Evolutionary conservation across 2,888 invertebrate genomes (phyloP).

Genomic region (Cecidostiba fungosa): DNA sequence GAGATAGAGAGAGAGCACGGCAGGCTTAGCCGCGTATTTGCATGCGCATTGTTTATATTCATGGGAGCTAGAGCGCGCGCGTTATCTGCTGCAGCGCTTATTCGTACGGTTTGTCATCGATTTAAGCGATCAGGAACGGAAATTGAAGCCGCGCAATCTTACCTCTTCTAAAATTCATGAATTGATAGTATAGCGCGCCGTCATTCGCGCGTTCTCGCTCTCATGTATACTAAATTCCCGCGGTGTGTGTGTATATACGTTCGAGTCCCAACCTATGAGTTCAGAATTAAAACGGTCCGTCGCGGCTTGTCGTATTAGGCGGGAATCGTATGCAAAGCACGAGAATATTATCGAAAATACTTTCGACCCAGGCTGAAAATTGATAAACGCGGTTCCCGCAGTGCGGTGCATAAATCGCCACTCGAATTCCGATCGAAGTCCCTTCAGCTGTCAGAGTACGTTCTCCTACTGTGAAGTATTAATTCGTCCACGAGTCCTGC

Average conservation of each 20-base stretch:
- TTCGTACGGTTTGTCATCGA: conserved; percentile 34
- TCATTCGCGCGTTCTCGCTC: background rate
- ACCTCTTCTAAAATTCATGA: conserved; percentile 53
- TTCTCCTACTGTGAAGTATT: background rate
- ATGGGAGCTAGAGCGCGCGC: background rate
- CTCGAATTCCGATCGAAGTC: background rate
- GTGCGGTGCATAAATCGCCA: background rate
- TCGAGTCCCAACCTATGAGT: background rate
- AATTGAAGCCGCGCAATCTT: conserved; percentile 47
- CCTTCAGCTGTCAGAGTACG: background rate
- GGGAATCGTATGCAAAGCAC: background rate
- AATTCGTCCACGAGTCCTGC: background rate
- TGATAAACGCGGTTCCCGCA: background rate
- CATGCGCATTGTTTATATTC: conserved; percentile 14
- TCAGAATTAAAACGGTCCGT: conserved; percentile 24
- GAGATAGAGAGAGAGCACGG: background rate
- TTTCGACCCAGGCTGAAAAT: background rate
- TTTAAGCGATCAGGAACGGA: conserved; percentile 22
- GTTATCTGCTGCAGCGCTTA: background rate
- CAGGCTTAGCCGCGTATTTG: background rate
- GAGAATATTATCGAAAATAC: background rate
- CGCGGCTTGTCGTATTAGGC: too few species aligned
- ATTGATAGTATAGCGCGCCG: conserved; percentile 24
- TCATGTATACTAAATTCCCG: conserved; percentile 9
- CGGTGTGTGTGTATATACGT: background rate